Base-by-base conservation (phyloP, 2,113 vertebrate genomes). In the Capreolus pygargus region DNA sequence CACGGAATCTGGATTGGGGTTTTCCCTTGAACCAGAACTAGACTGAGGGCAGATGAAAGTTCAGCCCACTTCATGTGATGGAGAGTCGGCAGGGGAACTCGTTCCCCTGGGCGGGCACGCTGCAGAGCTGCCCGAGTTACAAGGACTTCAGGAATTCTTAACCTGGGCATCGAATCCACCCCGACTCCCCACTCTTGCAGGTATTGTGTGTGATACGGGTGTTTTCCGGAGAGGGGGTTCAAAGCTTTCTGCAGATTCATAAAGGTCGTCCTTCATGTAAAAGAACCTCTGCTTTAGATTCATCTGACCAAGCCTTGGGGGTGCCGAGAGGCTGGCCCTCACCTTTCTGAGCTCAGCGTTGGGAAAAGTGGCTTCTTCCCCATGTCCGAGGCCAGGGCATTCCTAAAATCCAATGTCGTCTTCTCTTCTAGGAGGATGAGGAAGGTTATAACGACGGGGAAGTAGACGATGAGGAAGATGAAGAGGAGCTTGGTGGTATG, bases 371-470 rank as follows among this genome's bases (percentile, higher is more conserved):
- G 33, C 74, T 55, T 55, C 55, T 57, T 76, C 23, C 1, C 61
- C 47, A 0, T 12, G 28, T 64, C 52, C 13, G 0, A 7, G 57
- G 17, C 39, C 19, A 3, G 1, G 36, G 5, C 30, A 6, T 30
- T 11, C 50, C 78, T 92, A 1, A 70, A 23, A 16, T 52, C n/a
- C 57, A 9, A 2, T 52, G 64, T 79, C 33, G 0, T 76, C n/a
- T 76, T 83, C 55, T 95, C 47, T 60, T 54, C 83, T 88, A 99
- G 99, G 99, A 99, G 98, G 99, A 99, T 45, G 99, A 99, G 89
- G 99, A 99, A 94, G 99, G 98, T 60, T 99, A 99, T 91, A 99
- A 99, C 0, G 99, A 99, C 13, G 99, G 98, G 4, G 99, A 99
- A 87, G 98, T 99, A 95, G 99, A 99, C 2, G 99, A 99, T 0